Conservation (phyloP, 2,797 vertebrate genomes). For the Podargus strigoides region DNA sequence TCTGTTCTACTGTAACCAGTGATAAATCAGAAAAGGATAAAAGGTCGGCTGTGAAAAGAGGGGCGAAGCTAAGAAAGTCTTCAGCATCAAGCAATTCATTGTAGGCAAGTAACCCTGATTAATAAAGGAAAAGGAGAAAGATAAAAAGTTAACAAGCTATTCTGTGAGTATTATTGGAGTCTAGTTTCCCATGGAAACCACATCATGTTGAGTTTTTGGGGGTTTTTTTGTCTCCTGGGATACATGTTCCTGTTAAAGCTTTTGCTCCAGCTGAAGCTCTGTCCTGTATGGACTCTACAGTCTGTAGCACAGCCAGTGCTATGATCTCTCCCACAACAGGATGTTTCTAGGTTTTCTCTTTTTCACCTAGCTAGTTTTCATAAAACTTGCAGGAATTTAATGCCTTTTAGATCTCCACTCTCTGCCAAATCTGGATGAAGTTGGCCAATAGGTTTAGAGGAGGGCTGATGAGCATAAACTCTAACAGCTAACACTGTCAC, state of each 20-base stretch:
- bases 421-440: neutral
- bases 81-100: slow-evolving; percentile 15
- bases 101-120: slow-evolving; percentile 10
- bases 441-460: neutral
- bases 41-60: neutral
- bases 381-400: neutral
- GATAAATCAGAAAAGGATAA: slow-evolving; percentile 22
- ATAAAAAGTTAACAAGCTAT: slow-evolving; percentile 25
- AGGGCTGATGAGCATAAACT: neutral
- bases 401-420: neutral
- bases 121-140: slow-evolving; percentile 23
- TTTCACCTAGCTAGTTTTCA: neutral
- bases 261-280: neutral
- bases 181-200: slow-evolving; percentile 41
- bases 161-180: neutral
- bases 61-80: neutral
- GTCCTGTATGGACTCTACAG: neutral
- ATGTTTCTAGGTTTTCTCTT: neutral
- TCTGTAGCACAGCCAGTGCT: neutral
- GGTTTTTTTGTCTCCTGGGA: neutral
- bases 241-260: neutral
- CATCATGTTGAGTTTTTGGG: neutral
- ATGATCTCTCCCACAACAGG: neutral
- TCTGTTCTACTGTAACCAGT: slow-evolving; percentile 10
- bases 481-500: neutral